Evolutionary conservation across 2,888 invertebrate species (phyloP), one percentile per base, ranked within the genome.

Genomic region (Limnephilus marmoratus): DNA sequence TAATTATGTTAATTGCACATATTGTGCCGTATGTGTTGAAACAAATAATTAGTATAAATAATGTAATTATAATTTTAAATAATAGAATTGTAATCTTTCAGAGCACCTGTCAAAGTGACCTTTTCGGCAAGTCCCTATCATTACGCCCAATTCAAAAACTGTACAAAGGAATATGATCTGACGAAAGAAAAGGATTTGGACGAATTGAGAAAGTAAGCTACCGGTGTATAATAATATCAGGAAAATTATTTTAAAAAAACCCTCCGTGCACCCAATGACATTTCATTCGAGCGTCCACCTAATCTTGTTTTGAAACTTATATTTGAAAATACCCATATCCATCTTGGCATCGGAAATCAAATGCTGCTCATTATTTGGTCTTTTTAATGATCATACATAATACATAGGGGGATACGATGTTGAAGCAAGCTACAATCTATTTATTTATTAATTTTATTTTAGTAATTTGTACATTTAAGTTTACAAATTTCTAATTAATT

Each of bases 121-220:
- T 95, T 99, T 2, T 99, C 99, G 13, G 99, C 99, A 95, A 99
- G 99, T 0, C 99, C 99, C 0, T 99, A 99, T 96, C 99, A 99
- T 95, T 97, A 99, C 92, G 99, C 99, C 0, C 98, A 99, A 95
- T 99, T 99, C 96, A 97, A 99, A 92, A 99, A 99, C 94, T 98
- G 98, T 5, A 97, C 97, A 0, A 96, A 99, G 92, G 99, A 99
- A 95, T 99, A 99, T 95, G 99, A 99, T 95, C 97, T 99, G 90
- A 98, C 98, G 81, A 99, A 99, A 95, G 99, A 99, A 94, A 97
- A 98, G 0, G 99, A 99, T 95, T 96, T 99, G 92, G 97, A 98
- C 0, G 99, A 99, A 93, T 96, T 99, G 82, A 96, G 99, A 94
- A 97, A 96, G 95, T 98, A 96, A 95, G 97, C 95, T 9, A 24